A percentile compares a stretch with the other conserved stretches of the same genome.
These are phyloP conservation scores for Gastrophysa polygoni DNA, from an alignment of 2,888 invertebrate genomes.

Conservation along the genomic window DNA sequence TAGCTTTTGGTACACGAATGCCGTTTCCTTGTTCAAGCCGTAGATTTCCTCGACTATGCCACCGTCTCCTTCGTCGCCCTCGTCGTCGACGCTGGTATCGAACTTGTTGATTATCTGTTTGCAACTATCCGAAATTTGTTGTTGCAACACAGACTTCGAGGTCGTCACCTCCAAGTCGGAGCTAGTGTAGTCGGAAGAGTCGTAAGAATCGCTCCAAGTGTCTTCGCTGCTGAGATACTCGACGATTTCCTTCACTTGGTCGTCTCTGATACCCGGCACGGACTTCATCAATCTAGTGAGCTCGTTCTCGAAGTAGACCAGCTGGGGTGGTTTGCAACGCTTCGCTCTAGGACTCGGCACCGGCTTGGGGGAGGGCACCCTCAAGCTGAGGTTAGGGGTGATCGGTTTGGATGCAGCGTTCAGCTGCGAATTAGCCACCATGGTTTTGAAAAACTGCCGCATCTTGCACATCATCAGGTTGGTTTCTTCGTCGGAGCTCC, in stretches of 20 bases:
- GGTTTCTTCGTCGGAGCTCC: slow-evolving; percentile 93
- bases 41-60: slow-evolving; percentile 59
- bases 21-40: slow-evolving; percentile 74
- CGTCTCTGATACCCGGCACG: slow-evolving; percentile 88
- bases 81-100: slow-evolving; percentile 66
- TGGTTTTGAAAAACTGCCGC: slow-evolving; percentile 90
- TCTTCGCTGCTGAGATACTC: slow-evolving; percentile 92
- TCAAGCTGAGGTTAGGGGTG: slow-evolving; percentile 53
- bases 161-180: slow-evolving; percentile 81
- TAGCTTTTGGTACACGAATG: slow-evolving; percentile 84
- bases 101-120: slow-evolving; percentile 88
- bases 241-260: slow-evolving; percentile 89
- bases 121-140: slow-evolving; percentile 87
- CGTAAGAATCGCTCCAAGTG: slow-evolving; percentile 93
- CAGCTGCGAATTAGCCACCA: slow-evolving; percentile 70
- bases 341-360: slow-evolving; percentile 66
- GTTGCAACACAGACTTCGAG: slow-evolving; percentile 74
- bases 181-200: slow-evolving; percentile 90
- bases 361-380: slow-evolving; percentile 56
- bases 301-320: slow-evolving; percentile 89
- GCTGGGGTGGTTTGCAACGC: slow-evolving; percentile 80
- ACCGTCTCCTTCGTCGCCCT: slow-evolving; percentile 62
- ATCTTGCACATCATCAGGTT: slow-evolving; percentile 95
- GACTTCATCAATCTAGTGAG: slow-evolving; percentile 90
- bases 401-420: slow-evolving; percentile 62